A percentile compares a stretch with the other conserved stretches of the same genome.
phyloP scores from a whole-genome alignment of 2,797 vertebrate species.

The Heliangelus exortis region DNA sequence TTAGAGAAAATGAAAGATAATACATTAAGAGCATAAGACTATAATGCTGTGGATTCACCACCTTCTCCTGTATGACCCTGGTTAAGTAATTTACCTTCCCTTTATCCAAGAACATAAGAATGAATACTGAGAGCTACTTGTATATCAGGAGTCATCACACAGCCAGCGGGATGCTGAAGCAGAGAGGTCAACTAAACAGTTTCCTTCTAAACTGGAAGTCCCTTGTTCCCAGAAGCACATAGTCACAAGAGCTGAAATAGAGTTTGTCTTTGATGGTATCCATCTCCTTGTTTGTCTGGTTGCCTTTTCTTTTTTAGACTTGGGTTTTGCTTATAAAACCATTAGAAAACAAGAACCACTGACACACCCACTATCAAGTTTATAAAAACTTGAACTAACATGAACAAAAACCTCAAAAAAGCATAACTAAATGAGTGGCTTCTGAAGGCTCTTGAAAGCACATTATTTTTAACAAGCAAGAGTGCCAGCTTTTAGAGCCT shows the following conservation, averaged over 20 bases:
- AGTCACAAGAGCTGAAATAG: background rate
- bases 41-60: background rate
- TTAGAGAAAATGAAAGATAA: background rate
- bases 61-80: background rate
- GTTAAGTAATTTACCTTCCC: background rate
- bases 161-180: background rate
- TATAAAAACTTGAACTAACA: background rate
- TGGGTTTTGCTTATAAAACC: background rate
- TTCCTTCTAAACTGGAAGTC: background rate
- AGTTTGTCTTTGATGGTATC: background rate
- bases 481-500: background rate
- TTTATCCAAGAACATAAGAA: background rate
- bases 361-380: background rate
- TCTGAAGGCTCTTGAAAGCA: background rate
- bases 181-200: background rate
- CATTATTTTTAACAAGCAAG: background rate
- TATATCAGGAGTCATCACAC: background rate
- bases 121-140: background rate
- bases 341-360: background rate
- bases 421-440: background rate
- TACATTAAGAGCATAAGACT: background rate
- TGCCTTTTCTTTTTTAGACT: background rate
- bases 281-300: background rate
- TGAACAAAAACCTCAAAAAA: background rate
- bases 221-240: background rate